Percentiles rank a stretch among this genome's conserved stretches.
These are phyloP conservation scores for Orthosia gothica DNA, from an alignment of 2,888 invertebrate genomes.

Conservation along the genomic window DNA sequence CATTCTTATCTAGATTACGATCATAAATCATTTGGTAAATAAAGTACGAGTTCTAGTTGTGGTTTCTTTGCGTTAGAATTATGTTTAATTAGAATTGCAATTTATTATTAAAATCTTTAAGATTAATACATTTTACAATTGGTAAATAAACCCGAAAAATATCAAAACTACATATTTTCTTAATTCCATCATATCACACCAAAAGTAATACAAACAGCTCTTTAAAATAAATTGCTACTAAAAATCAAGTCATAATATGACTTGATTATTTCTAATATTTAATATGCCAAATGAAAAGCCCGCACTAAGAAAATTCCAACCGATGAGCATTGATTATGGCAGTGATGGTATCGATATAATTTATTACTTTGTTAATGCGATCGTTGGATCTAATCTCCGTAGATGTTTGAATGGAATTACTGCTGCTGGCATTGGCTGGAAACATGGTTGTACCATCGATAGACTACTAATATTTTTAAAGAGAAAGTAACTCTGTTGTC, in stretches of 20 bases:
- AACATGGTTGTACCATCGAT: not conserved
- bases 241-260: no score
- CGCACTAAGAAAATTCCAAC: conserved; percentile 39
- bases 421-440: conserved; percentile 8
- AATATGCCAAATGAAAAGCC: conserved; percentile 20
- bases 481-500: no score
- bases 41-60: not conserved
- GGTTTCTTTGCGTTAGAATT: not conserved
- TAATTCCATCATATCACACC: not conserved
- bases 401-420: conserved; percentile 43
- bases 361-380: conserved; percentile 59
- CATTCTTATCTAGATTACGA: not conserved
- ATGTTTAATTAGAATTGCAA: not conserved
- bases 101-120: no score
- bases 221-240: not conserved
- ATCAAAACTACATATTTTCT: not conserved
- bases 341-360: conserved; percentile 57
- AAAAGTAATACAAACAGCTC: not conserved
- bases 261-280: conserved; percentile 6
- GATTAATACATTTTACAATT: not conserved
- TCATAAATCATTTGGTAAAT: not conserved
- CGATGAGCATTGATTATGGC: conserved; percentile 40
- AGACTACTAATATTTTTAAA: no score
- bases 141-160: not conserved
- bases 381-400: conserved; percentile 50